Evolutionary conservation across 2,888 invertebrate genomes (phyloP).

Genomic region (Rotaria macrura): DNA sequence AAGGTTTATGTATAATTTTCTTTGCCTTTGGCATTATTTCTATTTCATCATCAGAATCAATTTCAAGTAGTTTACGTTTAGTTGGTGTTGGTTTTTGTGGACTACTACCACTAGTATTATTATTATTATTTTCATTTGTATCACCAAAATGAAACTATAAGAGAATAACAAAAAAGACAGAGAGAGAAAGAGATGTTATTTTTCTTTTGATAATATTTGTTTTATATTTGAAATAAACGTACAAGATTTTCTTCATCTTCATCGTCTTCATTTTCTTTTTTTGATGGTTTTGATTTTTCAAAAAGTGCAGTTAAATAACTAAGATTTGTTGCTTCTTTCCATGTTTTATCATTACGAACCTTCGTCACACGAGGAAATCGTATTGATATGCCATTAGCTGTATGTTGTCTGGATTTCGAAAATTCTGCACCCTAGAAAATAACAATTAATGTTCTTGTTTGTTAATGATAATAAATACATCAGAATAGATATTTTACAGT

Average conservation of each 20-base stretch:
- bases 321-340: slow-evolving; percentile 70
- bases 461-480: neutral
- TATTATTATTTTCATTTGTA: neutral
- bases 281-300: slow-evolving; percentile 9
- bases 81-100: neutral
- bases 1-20: neutral
- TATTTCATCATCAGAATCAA: neutral
- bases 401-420: slow-evolving; percentile 61
- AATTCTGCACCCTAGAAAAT: slow-evolving; percentile 56
- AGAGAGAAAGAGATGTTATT: too few relatives aligned
- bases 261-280: neutral
- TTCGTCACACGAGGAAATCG: slow-evolving; percentile 72
- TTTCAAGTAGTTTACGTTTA: neutral
- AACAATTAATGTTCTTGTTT: neutral
- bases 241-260: slow-evolving; percentile 3
- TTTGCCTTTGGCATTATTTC: neutral
- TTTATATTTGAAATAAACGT: neutral
- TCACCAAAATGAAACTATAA: neutral
- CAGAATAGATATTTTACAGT: slow-evolving; percentile 50
- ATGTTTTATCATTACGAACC: slow-evolving; percentile 70
- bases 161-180: too few relatives aligned
- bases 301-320: slow-evolving; percentile 37
- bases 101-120: neutral
- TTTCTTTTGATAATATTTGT: neutral
- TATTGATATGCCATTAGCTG: slow-evolving; percentile 82